A percentile compares a stretch with the other conserved stretches of the same genome.
Evolutionary conservation across 2,797 vertebrate species (phyloP).

Genomic region (Kryptolebias ocellatus): DNA sequence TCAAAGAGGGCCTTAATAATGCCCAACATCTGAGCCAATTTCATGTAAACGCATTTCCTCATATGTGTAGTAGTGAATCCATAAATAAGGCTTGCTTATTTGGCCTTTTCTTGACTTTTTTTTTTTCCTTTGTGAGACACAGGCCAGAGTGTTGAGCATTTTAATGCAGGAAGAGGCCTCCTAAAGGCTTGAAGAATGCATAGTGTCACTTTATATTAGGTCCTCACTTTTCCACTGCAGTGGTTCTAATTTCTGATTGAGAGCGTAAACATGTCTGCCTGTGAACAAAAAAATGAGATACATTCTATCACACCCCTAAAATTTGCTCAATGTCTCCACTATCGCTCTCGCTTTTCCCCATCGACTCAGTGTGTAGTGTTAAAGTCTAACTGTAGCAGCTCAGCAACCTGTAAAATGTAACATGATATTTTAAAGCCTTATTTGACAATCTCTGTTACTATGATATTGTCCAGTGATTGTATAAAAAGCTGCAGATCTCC

Average conservation of each 20-base stretch:
- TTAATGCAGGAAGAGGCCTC: constrained; percentile 64
- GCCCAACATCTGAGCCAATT: constrained; percentile 63
- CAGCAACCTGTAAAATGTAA: constrained; percentile 77
- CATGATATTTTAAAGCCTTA: constrained; percentile 75
- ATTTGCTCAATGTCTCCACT: constrained; percentile 72
- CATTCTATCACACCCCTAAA: constrained; percentile 64
- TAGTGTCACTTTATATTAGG: constrained; percentile 76
- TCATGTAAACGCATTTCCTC: constrained; percentile 66
- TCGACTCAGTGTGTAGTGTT: constrained; percentile 68
- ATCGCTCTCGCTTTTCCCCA: constrained; percentile 76
- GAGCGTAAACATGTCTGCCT: constrained; percentile 16
- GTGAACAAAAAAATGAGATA: constrained; percentile 59
- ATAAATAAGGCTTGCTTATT: constrained; percentile 68
- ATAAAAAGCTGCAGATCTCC: constrained; percentile 41
- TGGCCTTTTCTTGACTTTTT: constrained; percentile 60
- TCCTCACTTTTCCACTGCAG: constrained; percentile 66
- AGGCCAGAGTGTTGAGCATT: constrained; percentile 43
- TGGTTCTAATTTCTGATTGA: constrained; percentile 65
- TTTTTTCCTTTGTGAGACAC: constrained; percentile 48
- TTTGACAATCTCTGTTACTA: constrained; percentile 72
- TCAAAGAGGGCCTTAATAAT: constrained; percentile 62
- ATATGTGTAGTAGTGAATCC: constrained; percentile 58
- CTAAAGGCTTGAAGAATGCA: constrained; percentile 71
- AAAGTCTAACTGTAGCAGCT: constrained; percentile 67
- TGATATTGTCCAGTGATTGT: constrained; percentile 70